phyloP scores from a whole-genome alignment of 1,140 invertebrate species.

The Formica selysi region DNA sequence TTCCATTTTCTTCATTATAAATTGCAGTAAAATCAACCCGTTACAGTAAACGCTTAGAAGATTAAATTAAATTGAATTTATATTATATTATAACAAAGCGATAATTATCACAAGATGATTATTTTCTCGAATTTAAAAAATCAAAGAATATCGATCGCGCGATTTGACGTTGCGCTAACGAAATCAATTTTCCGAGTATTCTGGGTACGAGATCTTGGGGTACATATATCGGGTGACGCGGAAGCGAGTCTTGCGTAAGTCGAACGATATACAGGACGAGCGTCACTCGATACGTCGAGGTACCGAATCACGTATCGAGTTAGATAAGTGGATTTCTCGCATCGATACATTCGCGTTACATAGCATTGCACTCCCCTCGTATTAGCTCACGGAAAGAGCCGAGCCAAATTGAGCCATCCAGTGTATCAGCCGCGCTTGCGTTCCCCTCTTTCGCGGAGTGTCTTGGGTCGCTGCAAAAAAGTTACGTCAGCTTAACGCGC shows the following conservation, averaged over 20 bases:
- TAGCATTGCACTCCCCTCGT: conserved; percentile 82
- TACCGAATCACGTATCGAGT: conserved; percentile 75
- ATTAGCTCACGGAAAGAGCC: conserved; percentile 78
- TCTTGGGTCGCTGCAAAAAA: conserved; percentile 30
- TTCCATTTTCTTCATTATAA: no score
- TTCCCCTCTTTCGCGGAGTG: conserved; percentile 3
- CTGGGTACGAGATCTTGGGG: conserved; percentile 6
- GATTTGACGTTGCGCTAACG: conserved; percentile 25
- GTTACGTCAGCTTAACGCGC: conserved; percentile 26
- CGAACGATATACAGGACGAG: conserved; percentile 51
- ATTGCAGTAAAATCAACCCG: background rate
- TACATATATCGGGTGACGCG: conserved; percentile 38
- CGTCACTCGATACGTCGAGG: conserved; percentile 49
- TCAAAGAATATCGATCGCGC: conserved; percentile 5
- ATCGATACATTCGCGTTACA: conserved; percentile 82
- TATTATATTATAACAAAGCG: background rate
- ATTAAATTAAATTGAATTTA: background rate
- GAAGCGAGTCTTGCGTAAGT: conserved; percentile 47
- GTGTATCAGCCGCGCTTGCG: conserved; percentile 63
- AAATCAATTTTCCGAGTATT: conserved; percentile 48
- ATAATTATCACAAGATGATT: background rate
- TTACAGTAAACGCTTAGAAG: background rate
- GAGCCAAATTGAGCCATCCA: conserved; percentile 80
- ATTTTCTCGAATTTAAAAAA: background rate
- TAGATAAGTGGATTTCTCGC: conserved; percentile 83